phyloP scores from a whole-genome alignment of 2,113 vertebrate species.

The Leiothrix lutea region DNA sequence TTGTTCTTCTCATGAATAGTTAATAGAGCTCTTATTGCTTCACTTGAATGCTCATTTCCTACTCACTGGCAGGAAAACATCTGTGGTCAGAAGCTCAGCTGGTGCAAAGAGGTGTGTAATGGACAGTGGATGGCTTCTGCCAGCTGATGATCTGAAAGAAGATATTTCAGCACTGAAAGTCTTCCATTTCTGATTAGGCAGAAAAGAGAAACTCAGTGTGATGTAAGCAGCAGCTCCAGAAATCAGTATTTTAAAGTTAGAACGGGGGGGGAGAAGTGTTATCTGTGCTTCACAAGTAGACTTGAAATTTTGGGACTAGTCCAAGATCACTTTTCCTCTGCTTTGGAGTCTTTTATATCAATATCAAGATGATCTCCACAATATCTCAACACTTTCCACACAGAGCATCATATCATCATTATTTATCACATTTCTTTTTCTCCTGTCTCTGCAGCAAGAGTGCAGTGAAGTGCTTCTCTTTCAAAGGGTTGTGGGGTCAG shows the following conservation, averaged over 20 bases:
- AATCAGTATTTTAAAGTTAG: not conserved
- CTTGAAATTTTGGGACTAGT: not conserved
- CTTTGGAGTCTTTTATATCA: not conserved
- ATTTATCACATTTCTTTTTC: not conserved
- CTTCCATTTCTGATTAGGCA: not conserved
- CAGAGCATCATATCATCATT: not conserved
- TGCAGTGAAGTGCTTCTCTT: not conserved
- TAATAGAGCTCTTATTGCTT: not conserved
- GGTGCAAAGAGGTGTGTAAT: not conserved
- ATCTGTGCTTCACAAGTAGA: not conserved
- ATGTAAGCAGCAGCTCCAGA: not conserved
- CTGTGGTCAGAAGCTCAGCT: not conserved
- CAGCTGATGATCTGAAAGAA: not conserved
- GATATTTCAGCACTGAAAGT: not conserved
- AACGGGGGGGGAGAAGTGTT: not conserved
- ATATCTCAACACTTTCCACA: not conserved
- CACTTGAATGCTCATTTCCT: not conserved
- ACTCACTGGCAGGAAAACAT: not conserved
- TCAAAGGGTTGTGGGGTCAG: accelerated
- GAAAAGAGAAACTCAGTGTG: not conserved
- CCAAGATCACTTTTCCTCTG: not conserved
- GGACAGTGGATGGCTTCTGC: not conserved
- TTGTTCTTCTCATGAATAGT: not conserved
- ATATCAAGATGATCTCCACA: not conserved
- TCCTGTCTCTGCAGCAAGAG: not conserved